Evolutionary conservation across 2,888 invertebrate genomes (phyloP), one percentile per base, ranked within the genome.

Genomic region (Oscheius sp.): DNA sequence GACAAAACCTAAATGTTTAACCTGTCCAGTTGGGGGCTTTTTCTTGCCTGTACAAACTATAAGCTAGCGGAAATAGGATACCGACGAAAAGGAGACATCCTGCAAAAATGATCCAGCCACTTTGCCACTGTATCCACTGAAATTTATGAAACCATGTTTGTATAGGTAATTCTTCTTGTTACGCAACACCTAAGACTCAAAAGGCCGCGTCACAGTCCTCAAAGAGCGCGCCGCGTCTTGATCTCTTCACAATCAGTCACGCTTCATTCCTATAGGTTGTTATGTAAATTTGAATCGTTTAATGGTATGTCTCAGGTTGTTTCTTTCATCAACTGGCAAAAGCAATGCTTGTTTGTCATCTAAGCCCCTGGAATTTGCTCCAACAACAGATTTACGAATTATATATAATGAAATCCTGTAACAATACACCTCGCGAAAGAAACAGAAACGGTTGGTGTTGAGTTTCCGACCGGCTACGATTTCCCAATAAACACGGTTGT

Each of bases 81-180:
- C 82, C 72, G 54, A 80, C 44, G 3, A 73, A 62, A 24, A 84
- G 56, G 8, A 83, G 66, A 17, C 77, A 71, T 9, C 67, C 73
- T 14, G 70, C 68, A 14, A 81, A 30, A n/a, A 68, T 70, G 24
- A 84, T 56, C 80, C 80, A 81, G 73, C 82, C 78, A 65, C 76
- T 74, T 45, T 82, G 83, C 73, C 79, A 82, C 59, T 77, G 73
- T 26, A 84, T 56, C 84, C 84, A 84, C 81, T 84, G 75, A 67
- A 82, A 77, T 41, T 24, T 12, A 57, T 14, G 2, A 41, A 20
- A 4, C 17, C 54, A 17, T 59, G 59, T 59, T 59, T 59, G 59
- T 44, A n/a, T 8, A n/a, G 59, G 59, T 41, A 38, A 59, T n/a
- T n/a, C 44, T 44, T 30, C 59, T 44, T 41, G 59, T 59, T 59